Evolutionary conservation across 1,140 invertebrate species (phyloP).

Genomic region (Cydia splendana): DNA sequence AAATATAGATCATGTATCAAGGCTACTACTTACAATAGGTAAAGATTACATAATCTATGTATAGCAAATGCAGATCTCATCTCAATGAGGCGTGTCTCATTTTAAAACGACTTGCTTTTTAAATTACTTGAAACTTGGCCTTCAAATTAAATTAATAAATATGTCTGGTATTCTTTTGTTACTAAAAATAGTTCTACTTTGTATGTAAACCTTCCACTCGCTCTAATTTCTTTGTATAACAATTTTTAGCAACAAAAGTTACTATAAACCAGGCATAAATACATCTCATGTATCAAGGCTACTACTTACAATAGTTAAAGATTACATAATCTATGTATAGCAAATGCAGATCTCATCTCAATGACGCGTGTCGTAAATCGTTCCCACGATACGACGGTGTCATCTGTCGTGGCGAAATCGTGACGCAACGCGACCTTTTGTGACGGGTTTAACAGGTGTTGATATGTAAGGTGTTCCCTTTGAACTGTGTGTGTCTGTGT

Average conservation of each 20-base stretch:
- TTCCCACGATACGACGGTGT: background rate
- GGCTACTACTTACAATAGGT: background rate
- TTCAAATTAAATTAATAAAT: too few relatives aligned
- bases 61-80: constrained; percentile 7
- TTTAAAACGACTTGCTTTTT: too few relatives aligned
- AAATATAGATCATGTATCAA: background rate
- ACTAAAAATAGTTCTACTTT: too few relatives aligned
- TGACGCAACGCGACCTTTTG: constrained; percentile 2
- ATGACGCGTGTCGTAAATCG: constrained; percentile 14
- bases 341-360: constrained; percentile 13
- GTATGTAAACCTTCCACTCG: too few relatives aligned
- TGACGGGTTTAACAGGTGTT: background rate
- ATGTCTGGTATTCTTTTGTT: too few relatives aligned
- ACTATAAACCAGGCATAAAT: too few relatives aligned
- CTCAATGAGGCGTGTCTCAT: constrained; percentile 14
- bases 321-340: background rate
- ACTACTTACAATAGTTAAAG: background rate
- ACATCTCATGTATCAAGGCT: background rate
- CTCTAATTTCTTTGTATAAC: too few relatives aligned
- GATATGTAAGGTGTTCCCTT: too few relatives aligned
- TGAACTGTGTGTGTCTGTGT: too few relatives aligned
- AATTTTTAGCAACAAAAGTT: too few relatives aligned
- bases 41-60: background rate
- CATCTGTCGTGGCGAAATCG: constrained; percentile 1
- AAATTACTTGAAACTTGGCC: too few relatives aligned